Percentiles rank a stretch among this genome's conserved stretches.
phyloP scores from a whole-genome alignment of 2,113 vertebrate genomes.

The Acanthochromis polyacanthus region DNA sequence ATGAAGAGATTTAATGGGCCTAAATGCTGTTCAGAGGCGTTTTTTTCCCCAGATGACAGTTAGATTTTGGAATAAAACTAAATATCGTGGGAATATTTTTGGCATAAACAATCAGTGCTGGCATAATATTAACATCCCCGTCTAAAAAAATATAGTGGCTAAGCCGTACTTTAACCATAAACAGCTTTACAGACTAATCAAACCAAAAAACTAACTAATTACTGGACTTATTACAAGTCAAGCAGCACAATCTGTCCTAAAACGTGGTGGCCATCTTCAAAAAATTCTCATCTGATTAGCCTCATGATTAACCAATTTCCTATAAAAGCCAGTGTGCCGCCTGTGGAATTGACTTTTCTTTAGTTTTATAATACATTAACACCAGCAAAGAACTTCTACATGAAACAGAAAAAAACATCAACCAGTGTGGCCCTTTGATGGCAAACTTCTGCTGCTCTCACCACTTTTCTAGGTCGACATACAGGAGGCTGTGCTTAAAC shows the following conservation, averaged over 20 bases:
- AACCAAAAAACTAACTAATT: too few species aligned
- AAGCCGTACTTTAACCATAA: too few species aligned
- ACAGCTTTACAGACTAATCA: too few species aligned
- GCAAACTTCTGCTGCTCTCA: conserved; percentile 34
- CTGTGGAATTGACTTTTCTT: conserved; percentile 6
- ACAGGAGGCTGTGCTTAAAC: conserved; percentile 42
- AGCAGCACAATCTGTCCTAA: background rate
- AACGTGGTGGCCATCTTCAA: background rate
- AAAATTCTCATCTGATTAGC: conserved; percentile 10
- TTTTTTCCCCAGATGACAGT: too few species aligned
- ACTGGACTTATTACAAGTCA: too few species aligned
- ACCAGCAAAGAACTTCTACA: conserved; percentile 6
- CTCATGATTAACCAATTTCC: conserved; percentile 1
- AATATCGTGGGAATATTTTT: too few species aligned
- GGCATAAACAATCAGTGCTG: too few species aligned
- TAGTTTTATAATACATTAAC: conserved; percentile 38
- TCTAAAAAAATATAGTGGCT: too few species aligned
- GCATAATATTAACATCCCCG: too few species aligned
- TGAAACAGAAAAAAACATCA: conserved; percentile 5
- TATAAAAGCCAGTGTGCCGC: background rate
- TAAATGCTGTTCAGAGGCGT: too few species aligned
- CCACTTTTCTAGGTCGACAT: conserved; percentile 74
- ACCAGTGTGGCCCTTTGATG: conserved; percentile 29
- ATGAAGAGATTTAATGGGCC: too few species aligned
- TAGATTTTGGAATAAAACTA: too few species aligned